Evolutionary conservation across 2,888 invertebrate species (phyloP), one percentile per base, ranked within the genome.

Genomic region (Drosophila formosana): DNA sequence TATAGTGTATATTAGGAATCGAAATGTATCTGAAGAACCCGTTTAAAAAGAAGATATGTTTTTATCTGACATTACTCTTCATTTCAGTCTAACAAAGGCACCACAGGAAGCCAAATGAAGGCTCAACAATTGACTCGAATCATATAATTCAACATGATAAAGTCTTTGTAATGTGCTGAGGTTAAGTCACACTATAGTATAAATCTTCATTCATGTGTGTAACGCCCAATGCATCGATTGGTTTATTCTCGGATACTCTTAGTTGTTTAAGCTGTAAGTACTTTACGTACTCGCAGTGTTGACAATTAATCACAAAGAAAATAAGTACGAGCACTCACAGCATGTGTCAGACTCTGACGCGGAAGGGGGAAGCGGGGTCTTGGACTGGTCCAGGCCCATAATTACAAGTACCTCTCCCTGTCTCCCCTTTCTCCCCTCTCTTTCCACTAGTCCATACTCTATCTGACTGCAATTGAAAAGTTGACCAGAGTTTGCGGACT

Each of bases 221-320:
- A 55, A 66, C 66, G 63, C 66, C 65, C 52, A 30, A 32, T 39
- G 11, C 41, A 53, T 34, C 43, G 41, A 32, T 50, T 45, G 49
- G 30, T 53, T 58, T 58, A 51, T 52, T 25, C 18, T 61, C 47
- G 68, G 49, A 78, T 43, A 28, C 34, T 26, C 13, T 26, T 64
- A 73, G 69, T 75, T 67, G 58, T 57, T 52, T 45, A 57, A 66
- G 58, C 49, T 53, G 56, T 45, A 52, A 55, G 49, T 45, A 62
- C 63, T 60, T 72, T 52, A 25, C 53, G 26, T 11, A 46, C 56
- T 58, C 56, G 37, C 53, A 67, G 62, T 71, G 74, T 77, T 74
- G 68, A 80, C 87, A 86, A 86, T 88, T 83, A 83, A 88, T 83
- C 88, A 83, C 82, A 80, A 75, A 68, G 78, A 72, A 72, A 68